Conservation (phyloP, 2,797 vertebrate species). For the Sebastes iracundus region DNA sequence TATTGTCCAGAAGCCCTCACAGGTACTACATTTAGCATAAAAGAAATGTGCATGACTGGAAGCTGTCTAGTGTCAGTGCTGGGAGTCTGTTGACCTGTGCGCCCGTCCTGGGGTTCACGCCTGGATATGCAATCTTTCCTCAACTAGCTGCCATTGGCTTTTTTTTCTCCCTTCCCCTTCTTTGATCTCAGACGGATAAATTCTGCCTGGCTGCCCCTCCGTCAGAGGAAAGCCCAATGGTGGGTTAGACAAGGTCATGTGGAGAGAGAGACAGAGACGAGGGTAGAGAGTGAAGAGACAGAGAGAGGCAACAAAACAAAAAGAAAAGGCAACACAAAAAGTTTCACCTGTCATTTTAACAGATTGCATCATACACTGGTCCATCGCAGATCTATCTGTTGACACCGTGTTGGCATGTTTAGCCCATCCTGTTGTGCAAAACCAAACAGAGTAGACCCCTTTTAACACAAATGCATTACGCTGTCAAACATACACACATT, state of each 20-base stretch:
- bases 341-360: not conserved
- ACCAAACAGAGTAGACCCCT: not conserved
- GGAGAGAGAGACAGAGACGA: slow-evolving; percentile 27
- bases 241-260: slow-evolving; percentile 69
- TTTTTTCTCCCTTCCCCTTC: slow-evolving; percentile 30
- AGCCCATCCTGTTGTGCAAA: not conserved
- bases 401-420: not conserved
- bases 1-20: too few species aligned
- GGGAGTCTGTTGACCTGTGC: slow-evolving; percentile 65
- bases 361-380: not conserved
- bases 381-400: slow-evolving; percentile 9
- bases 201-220: slow-evolving; percentile 76
- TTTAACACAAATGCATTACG: not conserved
- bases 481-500: not conserved
- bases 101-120: slow-evolving; percentile 62
- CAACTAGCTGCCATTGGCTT: slow-evolving; percentile 43
- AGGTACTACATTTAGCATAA: too few species aligned
- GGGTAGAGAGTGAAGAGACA: not conserved
- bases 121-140: slow-evolving; percentile 74
- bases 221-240: slow-evolving; percentile 60
- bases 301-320: not conserved
- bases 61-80: slow-evolving; percentile 31
- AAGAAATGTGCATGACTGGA: slow-evolving; percentile 3
- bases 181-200: slow-evolving; percentile 80
- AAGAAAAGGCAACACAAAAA: not conserved